phyloP scores from a whole-genome alignment of 1,140 invertebrate genomes.

The Drosophila novamexicana region DNA sequence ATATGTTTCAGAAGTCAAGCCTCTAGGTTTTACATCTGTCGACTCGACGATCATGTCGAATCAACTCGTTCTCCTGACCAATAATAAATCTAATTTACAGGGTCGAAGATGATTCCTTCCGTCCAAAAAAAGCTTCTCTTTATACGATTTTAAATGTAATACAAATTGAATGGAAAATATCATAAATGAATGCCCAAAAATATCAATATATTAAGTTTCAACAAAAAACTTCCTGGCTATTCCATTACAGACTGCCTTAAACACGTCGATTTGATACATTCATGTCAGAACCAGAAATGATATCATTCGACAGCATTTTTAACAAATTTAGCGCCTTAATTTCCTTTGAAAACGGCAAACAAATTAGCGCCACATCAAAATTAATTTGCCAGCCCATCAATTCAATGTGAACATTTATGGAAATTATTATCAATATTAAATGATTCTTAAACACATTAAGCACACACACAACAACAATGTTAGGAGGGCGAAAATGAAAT shows the following conservation, averaged over 20 bases:
- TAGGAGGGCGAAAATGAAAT: conserved; percentile 43
- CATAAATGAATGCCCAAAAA: not conserved
- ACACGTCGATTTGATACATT: not conserved
- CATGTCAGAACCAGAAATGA: conserved; percentile 29
- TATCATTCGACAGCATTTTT: conserved; percentile 29
- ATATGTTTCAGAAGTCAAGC: no score
- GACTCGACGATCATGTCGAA: no score
- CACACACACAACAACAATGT: conserved; percentile 8
- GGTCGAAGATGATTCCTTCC: no score
- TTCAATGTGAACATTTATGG: conserved; percentile 52
- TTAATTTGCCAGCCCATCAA: conserved; percentile 45
- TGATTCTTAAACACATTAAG: conserved; percentile 64
- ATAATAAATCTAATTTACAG: no score
- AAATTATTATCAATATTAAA: conserved; percentile 75
- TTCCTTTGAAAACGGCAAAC: conserved; percentile 29
- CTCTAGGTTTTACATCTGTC: no score
- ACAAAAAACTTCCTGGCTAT: not conserved
- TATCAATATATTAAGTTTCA: not conserved
- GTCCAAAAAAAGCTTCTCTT: no score
- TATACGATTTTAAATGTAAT: no score
- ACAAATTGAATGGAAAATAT: not conserved
- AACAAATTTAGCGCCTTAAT: conserved; percentile 14
- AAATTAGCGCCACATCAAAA: conserved; percentile 57
- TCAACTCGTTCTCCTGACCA: no score
- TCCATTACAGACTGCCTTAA: not conserved